Base-by-base conservation (phyloP, 2,888 invertebrate genomes). In the Drosophila nigritarsus region DNA sequence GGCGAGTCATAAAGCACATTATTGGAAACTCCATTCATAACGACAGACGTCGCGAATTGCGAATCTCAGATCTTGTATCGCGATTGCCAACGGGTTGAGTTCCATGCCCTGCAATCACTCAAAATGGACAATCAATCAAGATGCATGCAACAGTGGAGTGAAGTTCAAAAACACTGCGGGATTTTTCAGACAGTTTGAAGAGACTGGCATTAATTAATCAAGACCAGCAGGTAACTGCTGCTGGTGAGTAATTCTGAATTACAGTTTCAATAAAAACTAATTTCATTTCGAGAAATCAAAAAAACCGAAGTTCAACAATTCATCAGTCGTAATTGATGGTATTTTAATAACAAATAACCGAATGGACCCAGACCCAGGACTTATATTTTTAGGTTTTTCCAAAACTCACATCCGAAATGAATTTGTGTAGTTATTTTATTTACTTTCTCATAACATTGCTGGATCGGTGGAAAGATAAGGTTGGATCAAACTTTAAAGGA, bases 11-110 rank as follows among this genome's bases (percentile, higher is more conserved):
- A 61, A 40, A 70, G 70, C 73, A 67, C 29, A 20, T 64, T 80
- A 70, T 71, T 75, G 77, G 65, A 73, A 72, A 69, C 65, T 73
- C 84, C 87, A 86, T 83, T 83, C 87, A 86, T 78, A 75, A 83
- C 45, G 65, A 62, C 36, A 11, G 45, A 42, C 59, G 24, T 32
- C 20, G n/a, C 38, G 24, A 36, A 61, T 24, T 55, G 27, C 54
- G 36, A 54, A 36, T 11, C 18, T 36, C 36, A 3, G 11, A 38
- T 27, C 38, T 38, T 29, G 13, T 5, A 55, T 45, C n/a, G 6
- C 36, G 32, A 40, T 42, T 42, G 51, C 36, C 59, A 64, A 24
- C 62, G 62, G 45, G 75, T 68, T 70, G 71, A 60, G 70, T 71
- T 79, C 75, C 63, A 65, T 78, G 78, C 71, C 80, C 78, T 71